A percentile compares a stretch with the other conserved stretches of the same genome.
phyloP scores from a whole-genome alignment of 2,797 vertebrate species.

The Chaetophractus vellerosus region DNA sequence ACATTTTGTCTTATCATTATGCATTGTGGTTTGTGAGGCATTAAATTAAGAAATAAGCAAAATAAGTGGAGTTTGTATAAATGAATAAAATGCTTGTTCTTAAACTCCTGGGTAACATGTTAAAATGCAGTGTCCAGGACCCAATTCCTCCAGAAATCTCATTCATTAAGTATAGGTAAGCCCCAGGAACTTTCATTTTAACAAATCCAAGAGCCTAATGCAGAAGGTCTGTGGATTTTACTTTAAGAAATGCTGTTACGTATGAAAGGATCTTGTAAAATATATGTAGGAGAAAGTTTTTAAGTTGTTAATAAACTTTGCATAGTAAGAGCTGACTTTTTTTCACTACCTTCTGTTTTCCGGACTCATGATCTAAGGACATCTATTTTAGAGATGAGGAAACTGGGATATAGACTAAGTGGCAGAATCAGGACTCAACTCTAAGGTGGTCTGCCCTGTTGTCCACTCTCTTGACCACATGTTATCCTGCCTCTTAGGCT shows the following conservation, averaged over 20 bases:
- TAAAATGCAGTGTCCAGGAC: background rate
- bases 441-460: background rate
- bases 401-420: background rate
- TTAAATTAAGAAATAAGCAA: conserved; percentile 50
- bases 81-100: background rate
- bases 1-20: conserved; percentile 39
- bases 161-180: background rate
- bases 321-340: background rate
- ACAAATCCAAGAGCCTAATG: background rate
- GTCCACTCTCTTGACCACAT: background rate
- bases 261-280: background rate
- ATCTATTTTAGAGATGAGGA: conserved; percentile 31
- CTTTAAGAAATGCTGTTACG: background rate
- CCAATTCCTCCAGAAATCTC: background rate
- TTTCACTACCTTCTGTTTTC: background rate
- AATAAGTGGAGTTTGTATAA: background rate
- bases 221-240: background rate
- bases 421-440: background rate
- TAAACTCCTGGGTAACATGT: background rate
- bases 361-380: background rate
- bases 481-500: background rate
- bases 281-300: background rate
- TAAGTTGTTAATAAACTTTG: conserved; percentile 25
- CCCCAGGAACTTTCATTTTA: background rate
- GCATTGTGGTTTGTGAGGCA: background rate